Evolutionary conservation across 2,797 vertebrate species (phyloP).

Genomic region (Cyprinella venusta): DNA sequence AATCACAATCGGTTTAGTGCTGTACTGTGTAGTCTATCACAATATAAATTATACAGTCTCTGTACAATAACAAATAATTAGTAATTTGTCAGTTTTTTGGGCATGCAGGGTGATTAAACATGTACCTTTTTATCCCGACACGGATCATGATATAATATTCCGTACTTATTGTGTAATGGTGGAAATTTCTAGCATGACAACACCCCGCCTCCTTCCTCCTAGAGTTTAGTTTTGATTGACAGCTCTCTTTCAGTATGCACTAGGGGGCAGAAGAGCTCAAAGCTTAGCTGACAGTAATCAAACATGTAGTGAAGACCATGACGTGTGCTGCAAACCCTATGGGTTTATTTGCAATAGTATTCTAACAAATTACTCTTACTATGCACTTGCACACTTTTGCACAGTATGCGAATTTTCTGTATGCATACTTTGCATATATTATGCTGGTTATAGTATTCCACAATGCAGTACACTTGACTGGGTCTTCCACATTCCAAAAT

Average conservation of each 20-base stretch:
- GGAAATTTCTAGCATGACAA: neutral
- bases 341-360: neutral
- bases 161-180: neutral
- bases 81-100: neutral
- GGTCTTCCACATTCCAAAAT: neutral
- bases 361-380: neutral
- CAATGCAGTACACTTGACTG: neutral
- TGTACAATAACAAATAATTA: too few relatives aligned
- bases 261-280: constrained; percentile 23
- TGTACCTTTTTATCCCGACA: too few relatives aligned
- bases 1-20: neutral
- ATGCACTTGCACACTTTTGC: neutral
- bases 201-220: neutral
- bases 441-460: neutral
- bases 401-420: neutral
- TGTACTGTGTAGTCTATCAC: neutral
- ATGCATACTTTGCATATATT: neutral
- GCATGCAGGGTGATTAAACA: neutral
- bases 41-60: neutral
- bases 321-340: neutral
- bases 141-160: neutral
- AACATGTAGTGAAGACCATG: neutral
- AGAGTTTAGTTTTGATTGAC: neutral
- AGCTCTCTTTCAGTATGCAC: neutral
- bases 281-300: constrained; percentile 22